Evolutionary conservation across 2,888 invertebrate genomes (phyloP).

Genomic region (Leptinotarsa tumamoca): DNA sequence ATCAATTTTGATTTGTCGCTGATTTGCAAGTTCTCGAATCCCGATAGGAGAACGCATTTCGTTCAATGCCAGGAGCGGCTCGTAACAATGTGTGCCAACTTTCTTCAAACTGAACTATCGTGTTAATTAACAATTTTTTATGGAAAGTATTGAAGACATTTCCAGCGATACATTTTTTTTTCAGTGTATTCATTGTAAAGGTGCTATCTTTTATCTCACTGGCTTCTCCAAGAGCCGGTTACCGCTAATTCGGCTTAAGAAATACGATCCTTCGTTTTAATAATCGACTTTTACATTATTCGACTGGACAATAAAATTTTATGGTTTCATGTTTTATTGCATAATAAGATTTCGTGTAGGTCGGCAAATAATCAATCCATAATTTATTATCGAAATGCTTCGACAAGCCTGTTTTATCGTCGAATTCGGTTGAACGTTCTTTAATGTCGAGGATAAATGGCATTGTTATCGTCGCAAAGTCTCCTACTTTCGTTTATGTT

Average conservation of each 20-base stretch:
- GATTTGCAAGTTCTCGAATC: too few species aligned
- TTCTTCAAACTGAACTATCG: too few species aligned
- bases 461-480: background rate
- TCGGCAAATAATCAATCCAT: constrained; percentile 2
- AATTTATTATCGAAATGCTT: background rate
- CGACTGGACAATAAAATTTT: constrained; percentile 11
- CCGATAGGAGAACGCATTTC: too few species aligned
- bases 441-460: background rate
- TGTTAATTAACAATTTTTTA: too few species aligned
- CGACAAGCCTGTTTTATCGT: background rate
- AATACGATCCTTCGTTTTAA: background rate
- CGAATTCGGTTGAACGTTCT: background rate
- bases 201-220: background rate
- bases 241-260: background rate
- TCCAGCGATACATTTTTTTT: too few species aligned
- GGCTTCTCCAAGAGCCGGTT: background rate
- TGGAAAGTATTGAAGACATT: too few species aligned
- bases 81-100: too few species aligned
- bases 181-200: background rate
- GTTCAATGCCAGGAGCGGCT: too few species aligned
- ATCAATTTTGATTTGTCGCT: too few species aligned
- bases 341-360: background rate
- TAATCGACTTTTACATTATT: background rate
- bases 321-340: constrained; percentile 18
- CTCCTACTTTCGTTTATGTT: background rate